Evolutionary conservation across 2,888 invertebrate genomes (phyloP), one percentile per base, ranked within the genome.

Genomic region (Dasypolia templi): DNA sequence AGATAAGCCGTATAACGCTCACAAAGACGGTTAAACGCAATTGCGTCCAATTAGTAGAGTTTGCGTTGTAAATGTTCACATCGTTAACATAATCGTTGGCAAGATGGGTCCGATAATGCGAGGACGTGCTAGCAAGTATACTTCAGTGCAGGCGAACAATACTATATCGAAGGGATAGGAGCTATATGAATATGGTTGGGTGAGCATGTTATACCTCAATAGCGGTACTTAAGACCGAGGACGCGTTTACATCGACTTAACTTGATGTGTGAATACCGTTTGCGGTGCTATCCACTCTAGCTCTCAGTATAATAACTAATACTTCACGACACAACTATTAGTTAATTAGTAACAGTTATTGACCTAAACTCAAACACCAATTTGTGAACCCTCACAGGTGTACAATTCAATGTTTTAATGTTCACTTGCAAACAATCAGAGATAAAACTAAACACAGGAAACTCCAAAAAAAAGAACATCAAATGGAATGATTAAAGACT

Each of bases 1-100:
- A 89, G 93, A 94, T 94, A 92, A 90, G 82, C 85, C 84, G 83
- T 89, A 89, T 89, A 88, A 89, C 88, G 90, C 87, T 88, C 91
- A 93, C 94, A 94, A 94, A 94, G 93, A 90, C 90, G 88, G 88
- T 85, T 91, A 88, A 91, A 90, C 91, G 94, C 93, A 93, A 94
- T 93, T 92, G 91, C 87, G 87, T 89, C 93, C 93, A 95, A 95
- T 96, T 95, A 96, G 92, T 87, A 75, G 87, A 87, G 90, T 91
- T 92, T 89, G 89, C 86, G 87, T 88, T 87, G 91, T 86, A 89
- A 89, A 89, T 88, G 92, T 95, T 96, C 95, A 94, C 95, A 95
- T 95, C 89, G 93, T 95, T 95, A 95, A 90, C 92, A 92, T 94
- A 94, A 94, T 93, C 86, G 89, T 80, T 70, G 73, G 71, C 73